A percentile compares a stretch with the other conserved stretches of the same genome.
Conservation (phyloP, 2,888 invertebrate species). For the Xanthia togata region DNA sequence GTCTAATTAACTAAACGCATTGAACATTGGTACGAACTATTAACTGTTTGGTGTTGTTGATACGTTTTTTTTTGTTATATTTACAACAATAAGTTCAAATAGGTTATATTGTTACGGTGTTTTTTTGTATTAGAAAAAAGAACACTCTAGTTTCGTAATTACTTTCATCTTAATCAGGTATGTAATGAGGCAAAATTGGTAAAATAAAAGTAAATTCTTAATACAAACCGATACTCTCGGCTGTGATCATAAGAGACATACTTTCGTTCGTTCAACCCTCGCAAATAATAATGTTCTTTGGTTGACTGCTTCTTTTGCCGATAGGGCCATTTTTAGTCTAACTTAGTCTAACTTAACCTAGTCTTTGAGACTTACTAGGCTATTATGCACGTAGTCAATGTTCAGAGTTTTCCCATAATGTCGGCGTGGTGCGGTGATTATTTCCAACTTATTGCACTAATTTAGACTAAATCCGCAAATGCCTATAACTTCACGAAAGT, state of each 20-base stretch:
- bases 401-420: not conserved
- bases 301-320: conserved; percentile 53
- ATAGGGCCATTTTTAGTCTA: conserved; percentile 41
- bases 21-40: conserved; percentile 36
- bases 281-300: conserved; percentile 75
- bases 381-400: not conserved
- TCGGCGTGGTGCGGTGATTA: not conserved
- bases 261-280: conserved; percentile 88
- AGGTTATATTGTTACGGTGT: not conserved
- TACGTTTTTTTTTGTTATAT: conserved; percentile 3
- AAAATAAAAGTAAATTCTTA: conserved; percentile 18
- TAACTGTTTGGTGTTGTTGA: not conserved
- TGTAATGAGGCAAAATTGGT: not conserved
- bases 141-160: not conserved
- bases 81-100: not conserved
- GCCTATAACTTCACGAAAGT: conserved; percentile 1
- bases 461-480: conserved; percentile 3
- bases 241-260: conserved; percentile 82
- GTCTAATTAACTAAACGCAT: conserved; percentile 31
- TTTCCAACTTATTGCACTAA: conserved; percentile 17
- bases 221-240: conserved; percentile 13
- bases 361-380: conserved; percentile 57
- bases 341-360: conserved; percentile 51
- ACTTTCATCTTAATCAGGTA: not conserved
- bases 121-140: not conserved